Evolutionary conservation across 2,113 vertebrate genomes (phyloP).

Genomic region (Orycteropus afer): DNA sequence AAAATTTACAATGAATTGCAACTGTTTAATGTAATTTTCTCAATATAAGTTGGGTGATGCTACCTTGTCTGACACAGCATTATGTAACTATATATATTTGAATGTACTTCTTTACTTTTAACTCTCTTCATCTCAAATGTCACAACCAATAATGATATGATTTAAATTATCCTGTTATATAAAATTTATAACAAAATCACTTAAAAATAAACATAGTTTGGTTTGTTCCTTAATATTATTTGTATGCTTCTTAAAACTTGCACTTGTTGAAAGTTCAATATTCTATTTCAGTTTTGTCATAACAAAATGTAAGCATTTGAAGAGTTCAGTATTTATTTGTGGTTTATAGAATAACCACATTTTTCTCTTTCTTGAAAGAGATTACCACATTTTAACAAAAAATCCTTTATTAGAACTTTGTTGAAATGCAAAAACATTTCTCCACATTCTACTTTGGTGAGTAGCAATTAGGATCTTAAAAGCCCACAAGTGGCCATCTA

Average conservation of each 20-base stretch:
- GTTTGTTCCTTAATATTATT: neutral
- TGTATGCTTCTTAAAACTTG: neutral
- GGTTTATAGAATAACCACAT: neutral
- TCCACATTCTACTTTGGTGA: too few relatives aligned
- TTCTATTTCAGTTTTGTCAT: neutral
- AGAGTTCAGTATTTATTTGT: neutral
- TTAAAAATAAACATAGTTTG: neutral
- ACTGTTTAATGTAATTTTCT: neutral
- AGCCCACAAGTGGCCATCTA: too few relatives aligned
- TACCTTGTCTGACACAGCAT: neutral
- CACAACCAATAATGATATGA: neutral
- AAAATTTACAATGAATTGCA: neutral
- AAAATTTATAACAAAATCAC: neutral
- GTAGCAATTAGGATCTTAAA: too few relatives aligned
- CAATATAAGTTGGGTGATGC: neutral
- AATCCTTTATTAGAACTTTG: neutral
- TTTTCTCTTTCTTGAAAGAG: neutral
- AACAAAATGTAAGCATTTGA: neutral
- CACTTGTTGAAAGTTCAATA: neutral
- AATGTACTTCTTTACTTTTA: neutral
- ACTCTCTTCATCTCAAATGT: neutral
- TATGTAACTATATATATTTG: neutral
- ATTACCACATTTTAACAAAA: neutral
- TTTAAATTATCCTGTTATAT: neutral
- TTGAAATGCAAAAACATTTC: too few relatives aligned